Conservation (phyloP, 2,113 vertebrate genomes). For the cattle (Bos taurus) region DNA sequence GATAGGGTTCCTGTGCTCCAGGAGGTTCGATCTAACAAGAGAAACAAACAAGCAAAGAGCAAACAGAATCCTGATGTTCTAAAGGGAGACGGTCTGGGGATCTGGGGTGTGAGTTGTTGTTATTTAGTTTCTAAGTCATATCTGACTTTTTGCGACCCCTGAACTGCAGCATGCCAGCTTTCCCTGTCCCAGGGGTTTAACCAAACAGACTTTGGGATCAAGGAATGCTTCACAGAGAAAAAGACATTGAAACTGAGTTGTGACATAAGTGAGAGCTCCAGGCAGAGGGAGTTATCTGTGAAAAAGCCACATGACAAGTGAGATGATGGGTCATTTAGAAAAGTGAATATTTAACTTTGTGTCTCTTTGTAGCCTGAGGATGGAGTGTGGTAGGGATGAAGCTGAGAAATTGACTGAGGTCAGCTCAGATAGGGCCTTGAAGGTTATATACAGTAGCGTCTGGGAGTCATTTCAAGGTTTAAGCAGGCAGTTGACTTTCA, state of each 20-base stretch:
- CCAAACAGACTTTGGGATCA: not conserved
- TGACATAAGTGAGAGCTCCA: not conserved
- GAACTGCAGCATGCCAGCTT: not conserved
- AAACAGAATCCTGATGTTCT: not conserved
- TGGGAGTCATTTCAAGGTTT: not conserved
- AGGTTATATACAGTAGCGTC: not conserved
- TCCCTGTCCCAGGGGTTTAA: not conserved
- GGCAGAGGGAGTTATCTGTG: not conserved
- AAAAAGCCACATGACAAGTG: not conserved
- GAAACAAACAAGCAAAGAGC: not conserved
- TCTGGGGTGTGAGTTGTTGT: no score
- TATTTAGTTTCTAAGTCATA: not conserved
- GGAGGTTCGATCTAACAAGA: not conserved
- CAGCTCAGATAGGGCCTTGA: not conserved
- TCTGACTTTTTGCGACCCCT: not conserved
- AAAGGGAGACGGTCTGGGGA: not conserved
- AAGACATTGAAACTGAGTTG: not conserved
- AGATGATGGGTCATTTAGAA: not conserved
- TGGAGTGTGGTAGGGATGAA: not conserved
- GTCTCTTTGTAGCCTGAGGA: not conserved
- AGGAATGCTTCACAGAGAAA: not conserved
- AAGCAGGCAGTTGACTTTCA: not conserved
- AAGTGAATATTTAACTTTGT: not conserved
- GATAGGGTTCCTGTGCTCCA: not conserved
- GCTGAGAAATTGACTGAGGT: not conserved